Base-by-base conservation (phyloP, 2,888 invertebrate species). In the Pyrochroa serraticornis region DNA sequence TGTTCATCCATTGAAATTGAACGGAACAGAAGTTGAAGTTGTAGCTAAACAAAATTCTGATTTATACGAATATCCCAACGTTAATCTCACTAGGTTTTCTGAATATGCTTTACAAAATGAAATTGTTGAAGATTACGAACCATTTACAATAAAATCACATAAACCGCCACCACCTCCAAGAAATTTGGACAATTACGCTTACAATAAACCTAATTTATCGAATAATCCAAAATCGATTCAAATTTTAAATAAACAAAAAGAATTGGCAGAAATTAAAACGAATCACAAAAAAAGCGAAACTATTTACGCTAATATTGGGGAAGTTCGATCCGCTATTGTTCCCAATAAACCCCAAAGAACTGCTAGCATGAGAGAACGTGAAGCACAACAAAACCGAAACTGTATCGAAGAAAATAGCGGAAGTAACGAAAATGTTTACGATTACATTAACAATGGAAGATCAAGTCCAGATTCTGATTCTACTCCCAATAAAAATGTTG, bases 1-100 rank as follows among this genome's bases (percentile, higher is more conserved):
- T 66, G 92, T 94, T 61, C 94, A 94, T 82, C 94, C 94, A 8
- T 82, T 92, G 68, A 93, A 94, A 72, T 83, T 93, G 58, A 92
- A 92, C 76, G 90, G 91, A 31, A 87, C 89, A 7, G 89, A 84
- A 59, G 91, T 92, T 1, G 91, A 93, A 74, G 92, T 93, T 34
- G 85, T 92, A 0, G 64, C 71, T 1, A 78, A 77, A 62, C 62
- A 62, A 3, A 60, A 86, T 85, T n/a, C 51, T 8, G 66, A 67
- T 37, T 63, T 62, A 52, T 43, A 47, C 1, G 66, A 67, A 34
- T 51, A 52, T 12, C 50, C 49, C 10, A 56, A 44, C 32, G 22
- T 51, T 5, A 37, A 31, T 36, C 12, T 47, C 9, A 8, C 38
- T 3, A 7, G 44, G 7, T 52, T 34, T 12, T 44, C 52, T 8